A percentile compares a stretch with the other conserved stretches of the same genome.
phyloP scores from a whole-genome alignment of 2,113 vertebrate species.

The Cygnus buccinator region DNA sequence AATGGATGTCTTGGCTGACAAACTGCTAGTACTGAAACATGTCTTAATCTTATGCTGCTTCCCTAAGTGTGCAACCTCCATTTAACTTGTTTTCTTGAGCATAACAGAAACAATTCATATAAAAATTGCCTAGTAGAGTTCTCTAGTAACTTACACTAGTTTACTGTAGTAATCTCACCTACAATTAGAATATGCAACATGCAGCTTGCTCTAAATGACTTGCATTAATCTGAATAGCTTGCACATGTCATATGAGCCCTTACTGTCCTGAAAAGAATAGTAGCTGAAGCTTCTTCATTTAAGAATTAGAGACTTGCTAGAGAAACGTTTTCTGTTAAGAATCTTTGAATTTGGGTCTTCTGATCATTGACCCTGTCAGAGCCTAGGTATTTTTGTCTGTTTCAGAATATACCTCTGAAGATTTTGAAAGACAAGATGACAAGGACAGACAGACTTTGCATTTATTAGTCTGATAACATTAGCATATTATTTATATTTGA shows the following conservation, averaged over 20 bases:
- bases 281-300: neutral
- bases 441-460: slow-evolving; percentile 20
- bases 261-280: neutral
- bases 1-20: neutral
- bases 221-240: neutral
- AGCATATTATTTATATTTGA: slow-evolving; percentile 44
- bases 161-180: neutral
- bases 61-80: neutral
- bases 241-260: neutral
- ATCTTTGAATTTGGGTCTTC: neutral
- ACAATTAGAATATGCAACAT: neutral
- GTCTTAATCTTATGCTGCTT: neutral
- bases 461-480: slow-evolving; percentile 39
- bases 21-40: neutral
- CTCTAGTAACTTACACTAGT: neutral
- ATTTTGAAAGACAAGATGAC: neutral
- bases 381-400: neutral
- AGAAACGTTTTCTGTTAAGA: neutral
- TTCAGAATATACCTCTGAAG: slow-evolving; percentile 19
- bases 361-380: neutral
- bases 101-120: neutral
- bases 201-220: neutral
- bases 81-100: neutral
- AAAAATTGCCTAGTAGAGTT: neutral
- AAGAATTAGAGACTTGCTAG: neutral